These are phyloP conservation scores for Conchocele bisecta DNA, from an alignment of 2,888 invertebrate genomes.

Conservation along the genomic window DNA sequence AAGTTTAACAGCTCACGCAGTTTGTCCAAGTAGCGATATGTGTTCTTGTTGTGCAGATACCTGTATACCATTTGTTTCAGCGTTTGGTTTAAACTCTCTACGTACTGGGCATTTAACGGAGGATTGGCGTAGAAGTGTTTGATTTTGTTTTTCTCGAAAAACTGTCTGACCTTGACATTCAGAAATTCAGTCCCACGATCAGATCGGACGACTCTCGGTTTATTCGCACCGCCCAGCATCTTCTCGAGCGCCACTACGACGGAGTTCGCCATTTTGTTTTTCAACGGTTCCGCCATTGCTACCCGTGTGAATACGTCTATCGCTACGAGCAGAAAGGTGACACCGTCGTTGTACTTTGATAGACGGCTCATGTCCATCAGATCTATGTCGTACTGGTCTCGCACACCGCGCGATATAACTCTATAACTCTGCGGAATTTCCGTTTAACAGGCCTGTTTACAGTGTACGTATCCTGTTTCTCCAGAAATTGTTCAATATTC, in stretches of 20 bases:
- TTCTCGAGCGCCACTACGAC: neutral
- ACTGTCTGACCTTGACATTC: neutral
- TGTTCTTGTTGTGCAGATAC: neutral
- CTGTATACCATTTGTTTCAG: slow-evolving; percentile 5
- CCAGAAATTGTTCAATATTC: neutral
- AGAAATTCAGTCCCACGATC: neutral
- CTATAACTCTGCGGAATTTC: neutral
- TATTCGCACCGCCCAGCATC: slow-evolving; percentile 7
- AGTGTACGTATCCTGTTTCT: slow-evolving; percentile 7
- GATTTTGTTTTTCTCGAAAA: neutral
- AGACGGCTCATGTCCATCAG: slow-evolving; percentile 12
- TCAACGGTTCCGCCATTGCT: slow-evolving; percentile 4
- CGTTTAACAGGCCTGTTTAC: slow-evolving; percentile 5
- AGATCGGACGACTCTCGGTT: neutral
- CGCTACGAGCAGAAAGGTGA: slow-evolving; percentile 1
- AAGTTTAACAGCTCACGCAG: neutral
- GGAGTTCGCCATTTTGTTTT: slow-evolving; percentile 1
- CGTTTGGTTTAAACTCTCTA: neutral
- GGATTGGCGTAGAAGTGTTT: slow-evolving; percentile 8
- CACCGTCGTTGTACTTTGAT: slow-evolving; percentile 1
- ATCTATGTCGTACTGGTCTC: slow-evolving; percentile 6
- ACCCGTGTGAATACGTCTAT: slow-evolving; percentile 2
- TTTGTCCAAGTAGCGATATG: neutral
- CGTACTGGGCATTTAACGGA: slow-evolving; percentile 1
- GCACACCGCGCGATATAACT: too few species aligned